These are phyloP conservation scores for Stenichneumon culpator DNA, from an alignment of 2,888 invertebrate genomes.

Conservation along the genomic window DNA sequence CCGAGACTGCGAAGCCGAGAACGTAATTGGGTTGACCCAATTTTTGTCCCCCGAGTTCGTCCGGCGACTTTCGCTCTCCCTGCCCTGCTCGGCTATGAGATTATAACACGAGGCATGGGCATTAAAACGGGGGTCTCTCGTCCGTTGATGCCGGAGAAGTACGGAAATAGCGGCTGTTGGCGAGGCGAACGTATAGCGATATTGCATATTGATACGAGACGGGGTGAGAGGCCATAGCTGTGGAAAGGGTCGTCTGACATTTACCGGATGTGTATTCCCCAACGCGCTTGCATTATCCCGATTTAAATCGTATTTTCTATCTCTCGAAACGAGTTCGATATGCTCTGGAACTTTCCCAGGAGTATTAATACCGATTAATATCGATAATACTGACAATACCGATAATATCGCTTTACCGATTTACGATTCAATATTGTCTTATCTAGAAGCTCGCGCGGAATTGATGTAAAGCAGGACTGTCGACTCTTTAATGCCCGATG, in stretches of 20 bases:
- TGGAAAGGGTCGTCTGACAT: conserved; percentile 15
- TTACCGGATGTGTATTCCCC: conserved; percentile 15
- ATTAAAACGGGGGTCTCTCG: conserved; percentile 69
- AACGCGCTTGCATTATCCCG: not conserved
- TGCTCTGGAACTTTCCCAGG: conserved; percentile 7
- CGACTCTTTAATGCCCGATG: not conserved
- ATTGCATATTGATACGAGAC: conserved; percentile 53
- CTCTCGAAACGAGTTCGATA: conserved; percentile 26
- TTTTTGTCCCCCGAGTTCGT: conserved; percentile 71
- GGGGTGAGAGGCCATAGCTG: not conserved
- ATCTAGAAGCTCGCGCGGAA: not conserved
- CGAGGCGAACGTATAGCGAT: conserved; percentile 28
- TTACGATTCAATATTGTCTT: not conserved
- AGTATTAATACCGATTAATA: conserved; percentile 27
- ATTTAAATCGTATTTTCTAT: conserved; percentile 29
- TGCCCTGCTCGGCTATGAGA: conserved; percentile 50
- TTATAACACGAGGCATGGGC: conserved; percentile 70
- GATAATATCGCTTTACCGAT: not conserved
- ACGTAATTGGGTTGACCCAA: conserved; percentile 75
- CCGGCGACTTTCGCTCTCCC: conserved; percentile 35
- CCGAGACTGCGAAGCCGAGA: conserved; percentile 64
- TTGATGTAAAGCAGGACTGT: not conserved
- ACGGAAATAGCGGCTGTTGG: conserved; percentile 5
- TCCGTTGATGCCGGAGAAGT: conserved; percentile 1
- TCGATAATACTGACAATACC: not conserved